A percentile compares a stretch with the other conserved stretches of the same genome.
Evolutionary conservation across 2,797 vertebrate species (phyloP).

Genomic region (Tamandua tetradactyla): DNA sequence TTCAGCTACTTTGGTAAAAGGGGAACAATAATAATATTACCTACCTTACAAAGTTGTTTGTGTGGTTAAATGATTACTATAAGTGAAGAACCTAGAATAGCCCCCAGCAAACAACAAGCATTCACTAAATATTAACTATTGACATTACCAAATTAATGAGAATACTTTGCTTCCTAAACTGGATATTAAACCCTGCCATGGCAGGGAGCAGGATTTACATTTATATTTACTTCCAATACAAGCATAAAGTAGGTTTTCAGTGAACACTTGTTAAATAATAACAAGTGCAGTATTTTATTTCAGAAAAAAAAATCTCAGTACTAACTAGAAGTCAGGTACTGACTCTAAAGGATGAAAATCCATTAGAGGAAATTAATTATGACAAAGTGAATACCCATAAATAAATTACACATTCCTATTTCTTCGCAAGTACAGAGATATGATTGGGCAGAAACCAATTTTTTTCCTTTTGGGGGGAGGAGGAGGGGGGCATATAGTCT

Average conservation of each 20-base stretch:
- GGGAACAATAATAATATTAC: not conserved
- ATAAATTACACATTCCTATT: not conserved
- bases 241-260: not conserved
- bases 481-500: no score
- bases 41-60: not conserved
- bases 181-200: not conserved
- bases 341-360: not conserved
- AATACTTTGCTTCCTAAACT: not conserved
- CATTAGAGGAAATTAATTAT: slow-evolving; percentile 28
- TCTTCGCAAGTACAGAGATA: not conserved
- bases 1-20: slow-evolving; percentile 29
- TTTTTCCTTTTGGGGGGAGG: no score
- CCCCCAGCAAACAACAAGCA: not conserved
- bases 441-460: not conserved
- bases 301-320: not conserved
- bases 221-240: slow-evolving; percentile 2
- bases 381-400: not conserved
- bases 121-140: not conserved
- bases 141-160: not conserved
- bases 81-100: not conserved
- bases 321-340: not conserved
- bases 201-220: not conserved
- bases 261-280: not conserved
- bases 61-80: slow-evolving; percentile 3
- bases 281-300: no score